These are phyloP conservation scores for Python bivittatus DNA, from an alignment of 2,113 vertebrate species.

Conservation along the genomic window DNA sequence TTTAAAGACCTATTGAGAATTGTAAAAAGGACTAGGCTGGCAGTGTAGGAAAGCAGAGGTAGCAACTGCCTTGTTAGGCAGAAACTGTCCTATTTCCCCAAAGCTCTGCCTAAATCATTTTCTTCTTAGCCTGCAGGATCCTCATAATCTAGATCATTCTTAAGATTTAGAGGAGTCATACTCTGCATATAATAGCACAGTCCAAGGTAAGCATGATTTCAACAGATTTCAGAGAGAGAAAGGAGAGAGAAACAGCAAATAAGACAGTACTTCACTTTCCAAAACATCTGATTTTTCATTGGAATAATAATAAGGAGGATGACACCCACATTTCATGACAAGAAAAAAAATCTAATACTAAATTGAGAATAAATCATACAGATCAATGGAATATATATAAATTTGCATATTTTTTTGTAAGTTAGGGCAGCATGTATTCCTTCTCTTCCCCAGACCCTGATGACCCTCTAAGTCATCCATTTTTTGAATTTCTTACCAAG, in stretches of 20 bases:
- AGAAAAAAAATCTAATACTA: not conserved
- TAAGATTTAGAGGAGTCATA: not conserved
- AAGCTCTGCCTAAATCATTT: not conserved
- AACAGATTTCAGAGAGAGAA: not conserved
- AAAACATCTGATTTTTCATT: not conserved
- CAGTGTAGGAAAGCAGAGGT: not conserved
- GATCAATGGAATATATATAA: constrained; percentile 10
- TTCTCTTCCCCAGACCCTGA: not conserved
- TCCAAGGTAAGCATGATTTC: not conserved
- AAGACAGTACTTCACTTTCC: not conserved
- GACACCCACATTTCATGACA: not conserved
- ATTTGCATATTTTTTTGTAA: not conserved
- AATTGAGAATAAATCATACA: not conserved
- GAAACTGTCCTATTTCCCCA: not conserved
- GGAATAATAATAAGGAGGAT: not conserved
- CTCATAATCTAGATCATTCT: not conserved
- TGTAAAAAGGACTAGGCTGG: not conserved
- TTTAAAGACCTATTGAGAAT: not conserved
- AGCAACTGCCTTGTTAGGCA: not conserved
- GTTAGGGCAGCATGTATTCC: not conserved
- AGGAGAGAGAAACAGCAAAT: not conserved
- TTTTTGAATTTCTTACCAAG: not conserved
- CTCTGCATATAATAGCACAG: not conserved
- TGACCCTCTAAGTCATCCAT: not conserved
- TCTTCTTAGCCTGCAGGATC: not conserved